Percentiles rank a stretch among this genome's conserved stretches.
These are phyloP conservation scores for Chrysemys picta DNA, from an alignment of 2,113 vertebrate species.

Conservation along the genomic window DNA sequence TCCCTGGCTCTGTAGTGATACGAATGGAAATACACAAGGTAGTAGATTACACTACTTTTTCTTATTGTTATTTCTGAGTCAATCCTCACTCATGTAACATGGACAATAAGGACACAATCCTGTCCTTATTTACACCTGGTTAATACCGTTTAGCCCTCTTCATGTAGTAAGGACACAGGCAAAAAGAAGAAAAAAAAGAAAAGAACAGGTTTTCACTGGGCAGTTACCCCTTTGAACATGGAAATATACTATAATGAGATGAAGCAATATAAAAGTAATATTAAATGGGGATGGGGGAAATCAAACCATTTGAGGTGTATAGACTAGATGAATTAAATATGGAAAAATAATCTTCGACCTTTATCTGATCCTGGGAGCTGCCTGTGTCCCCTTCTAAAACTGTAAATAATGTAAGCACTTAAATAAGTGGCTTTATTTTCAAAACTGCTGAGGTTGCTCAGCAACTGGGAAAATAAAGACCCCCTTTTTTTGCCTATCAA, in stretches of 20 bases:
- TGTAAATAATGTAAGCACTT: neutral
- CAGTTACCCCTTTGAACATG: neutral
- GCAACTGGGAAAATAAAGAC: neutral
- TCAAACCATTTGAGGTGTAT: neutral
- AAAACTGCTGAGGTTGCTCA: neutral
- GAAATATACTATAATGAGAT: neutral
- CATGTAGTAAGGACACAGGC: neutral
- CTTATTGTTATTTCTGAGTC: neutral
- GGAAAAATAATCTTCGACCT: neutral
- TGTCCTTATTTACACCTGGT: conserved; percentile 15
- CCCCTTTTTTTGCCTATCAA: neutral
- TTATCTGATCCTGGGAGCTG: neutral
- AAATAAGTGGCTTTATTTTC: neutral
- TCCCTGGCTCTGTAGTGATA: neutral
- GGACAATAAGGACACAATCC: rapidly evolving
- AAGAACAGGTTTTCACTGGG: neutral
- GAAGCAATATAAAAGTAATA: neutral
- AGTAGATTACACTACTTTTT: neutral
- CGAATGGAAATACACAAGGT: neutral
- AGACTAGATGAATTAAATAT: neutral
- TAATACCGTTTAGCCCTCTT: conserved; percentile 1
- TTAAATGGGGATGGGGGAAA: neutral
- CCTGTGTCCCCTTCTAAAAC: neutral
- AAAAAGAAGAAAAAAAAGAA: neutral
- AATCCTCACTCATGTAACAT: neutral